These are phyloP conservation scores for Euplexia lucipara DNA, from an alignment of 2,888 invertebrate species.

Conservation along the genomic window DNA sequence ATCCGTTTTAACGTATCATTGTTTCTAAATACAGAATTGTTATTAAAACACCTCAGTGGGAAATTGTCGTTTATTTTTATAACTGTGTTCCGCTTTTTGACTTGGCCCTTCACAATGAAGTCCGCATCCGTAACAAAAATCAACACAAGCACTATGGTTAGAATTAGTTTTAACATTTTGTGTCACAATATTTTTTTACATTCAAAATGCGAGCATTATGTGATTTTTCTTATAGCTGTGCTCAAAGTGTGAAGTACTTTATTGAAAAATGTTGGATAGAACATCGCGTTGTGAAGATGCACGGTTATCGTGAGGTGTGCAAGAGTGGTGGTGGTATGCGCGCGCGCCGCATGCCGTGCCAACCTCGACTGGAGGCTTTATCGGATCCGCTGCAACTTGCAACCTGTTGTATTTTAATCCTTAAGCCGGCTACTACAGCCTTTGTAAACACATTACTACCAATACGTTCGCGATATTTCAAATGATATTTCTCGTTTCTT, in stretches of 20 bases:
- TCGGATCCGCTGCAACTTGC: conserved; percentile 82
- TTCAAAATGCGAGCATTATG: conserved; percentile 54
- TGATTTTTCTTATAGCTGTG: conserved; percentile 24
- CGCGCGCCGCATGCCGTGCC: conserved; percentile 85
- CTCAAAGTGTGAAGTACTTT: conserved; percentile 24
- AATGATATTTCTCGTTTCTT: conserved; percentile 37
- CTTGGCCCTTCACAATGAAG: conserved; percentile 83
- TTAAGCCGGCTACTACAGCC: conserved; percentile 79
- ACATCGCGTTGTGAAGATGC: conserved; percentile 61
- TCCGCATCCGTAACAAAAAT: conserved; percentile 77
- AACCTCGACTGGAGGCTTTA: conserved; percentile 88
- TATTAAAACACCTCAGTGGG: conserved; percentile 80
- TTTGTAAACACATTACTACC: conserved; percentile 81
- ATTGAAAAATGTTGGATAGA: conserved; percentile 52
- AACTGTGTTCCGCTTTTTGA: conserved; percentile 86
- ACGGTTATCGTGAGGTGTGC: conserved; percentile 19
- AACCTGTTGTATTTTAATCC: conserved; percentile 87
- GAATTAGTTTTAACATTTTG: conserved; percentile 78
- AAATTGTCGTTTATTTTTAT: conserved; percentile 83
- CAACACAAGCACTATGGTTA: conserved; percentile 72
- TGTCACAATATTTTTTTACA: conserved; percentile 60
- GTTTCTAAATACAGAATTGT: conserved; percentile 85
- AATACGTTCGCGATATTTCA: conserved; percentile 64
- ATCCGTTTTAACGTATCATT: conserved; percentile 82
- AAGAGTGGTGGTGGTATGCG: conserved; percentile 71